Evolutionary conservation across 1,140 invertebrate species (phyloP).

Genomic region (Lamellibrachia luymesi): DNA sequence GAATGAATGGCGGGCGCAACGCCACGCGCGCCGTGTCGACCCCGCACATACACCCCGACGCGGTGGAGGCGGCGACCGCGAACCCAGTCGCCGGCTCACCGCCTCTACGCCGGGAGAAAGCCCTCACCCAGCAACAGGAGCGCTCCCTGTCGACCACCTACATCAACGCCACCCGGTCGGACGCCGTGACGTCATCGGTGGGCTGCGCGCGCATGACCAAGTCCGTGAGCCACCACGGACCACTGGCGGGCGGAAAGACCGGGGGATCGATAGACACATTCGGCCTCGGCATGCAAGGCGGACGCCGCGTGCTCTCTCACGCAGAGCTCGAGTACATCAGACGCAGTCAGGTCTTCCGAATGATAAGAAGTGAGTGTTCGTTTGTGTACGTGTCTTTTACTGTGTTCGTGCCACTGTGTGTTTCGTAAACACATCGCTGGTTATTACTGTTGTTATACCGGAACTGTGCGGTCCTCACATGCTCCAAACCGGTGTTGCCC

Average conservation of each 20-base stretch:
- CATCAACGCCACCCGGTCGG: slow-evolving; percentile 11
- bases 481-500: too few relatives aligned
- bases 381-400: background rate
- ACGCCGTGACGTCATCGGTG: background rate
- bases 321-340: slow-evolving; percentile 15
- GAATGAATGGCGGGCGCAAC: background rate
- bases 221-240: slow-evolving; percentile 22
- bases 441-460: background rate
- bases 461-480: background rate
- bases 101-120: background rate
- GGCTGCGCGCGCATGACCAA: slow-evolving; percentile 17
- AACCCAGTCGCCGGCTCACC: background rate
- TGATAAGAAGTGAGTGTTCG: slow-evolving; percentile 20
- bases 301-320: background rate
- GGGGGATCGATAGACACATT: background rate
- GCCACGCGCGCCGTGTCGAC: background rate
- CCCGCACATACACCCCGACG: background rate
- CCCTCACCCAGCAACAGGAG: background rate
- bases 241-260: background rate
- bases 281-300: background rate
- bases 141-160: slow-evolving; percentile 12
- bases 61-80: background rate
- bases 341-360: slow-evolving; percentile 19
- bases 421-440: background rate
- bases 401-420: background rate